Base-by-base conservation (phyloP, 2,888 invertebrate species). In the Linnaemya tessellans region DNA sequence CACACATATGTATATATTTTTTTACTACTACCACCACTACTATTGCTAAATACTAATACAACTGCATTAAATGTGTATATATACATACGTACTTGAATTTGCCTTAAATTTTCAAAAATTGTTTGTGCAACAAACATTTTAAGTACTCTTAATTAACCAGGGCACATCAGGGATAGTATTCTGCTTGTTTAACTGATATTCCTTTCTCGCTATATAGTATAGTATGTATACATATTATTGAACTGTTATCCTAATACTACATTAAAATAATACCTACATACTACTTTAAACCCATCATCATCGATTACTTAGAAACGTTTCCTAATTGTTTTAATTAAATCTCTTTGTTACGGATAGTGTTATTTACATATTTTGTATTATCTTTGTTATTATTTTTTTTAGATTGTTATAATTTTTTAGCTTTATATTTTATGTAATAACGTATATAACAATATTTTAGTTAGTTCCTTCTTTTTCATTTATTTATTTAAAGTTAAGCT, bases 21-120 rank as follows among this genome's bases (percentile, higher is more conserved):
- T 30, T 30, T 77, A 78, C 49, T 68, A 38, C 60, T 49, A 68
- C 73, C 49, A 56, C 30, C 56, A 77, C 67, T 67, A 67, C 77
- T 58, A 49, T 58, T 67, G 56, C 58, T 58, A 30, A 67, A n/a
- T 46, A 77, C 62, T 62, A 74, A 74, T 74, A 13, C 60, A 71
- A 58, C 58, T 30, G 8, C 43, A 25, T 70, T 43, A 70, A 25
- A 25, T 70, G 41, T 70, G 51, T 38, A 22, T 43, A 43, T 8
- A 38, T n/a, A 30, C 5, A 30, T 30, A 51, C 7, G 38, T 54
- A 43, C 30, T 15, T 10, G 60, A 49, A 15, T 73, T 13, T 60
- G 49, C 60, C 46, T 49, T 60, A 73, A 58, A 56, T 70, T 54
- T 11, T 10, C 15, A 56, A 56, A 70, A 56, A 22, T 10, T 9